Percentiles rank a stretch among this genome's conserved stretches.
Evolutionary conservation across 2,888 invertebrate species (phyloP).

Genomic region (Congeria kusceri): DNA sequence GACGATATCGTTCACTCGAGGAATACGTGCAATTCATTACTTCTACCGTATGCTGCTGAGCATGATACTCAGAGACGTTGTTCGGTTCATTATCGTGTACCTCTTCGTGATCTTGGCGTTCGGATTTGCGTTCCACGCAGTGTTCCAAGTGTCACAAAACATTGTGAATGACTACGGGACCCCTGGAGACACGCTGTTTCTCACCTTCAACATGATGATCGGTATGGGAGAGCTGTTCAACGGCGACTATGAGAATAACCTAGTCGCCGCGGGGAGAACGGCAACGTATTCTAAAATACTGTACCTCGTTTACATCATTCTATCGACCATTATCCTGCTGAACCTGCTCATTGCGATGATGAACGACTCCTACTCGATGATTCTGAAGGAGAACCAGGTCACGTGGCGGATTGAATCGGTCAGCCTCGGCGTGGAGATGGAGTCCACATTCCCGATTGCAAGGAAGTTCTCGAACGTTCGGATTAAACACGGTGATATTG

Average conservation of each 20-base stretch:
- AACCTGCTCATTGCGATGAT: constrained; percentile 83
- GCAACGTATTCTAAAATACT: constrained; percentile 72
- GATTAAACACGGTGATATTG: constrained; percentile 40
- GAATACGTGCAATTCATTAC: constrained; percentile 81
- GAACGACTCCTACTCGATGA: constrained; percentile 80
- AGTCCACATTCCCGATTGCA: constrained; percentile 69
- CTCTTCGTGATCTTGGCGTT: constrained; percentile 82
- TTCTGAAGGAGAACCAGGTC: constrained; percentile 74
- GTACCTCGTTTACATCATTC: constrained; percentile 81
- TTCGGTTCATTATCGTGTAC: constrained; percentile 82
- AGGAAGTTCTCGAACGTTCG: constrained; percentile 39
- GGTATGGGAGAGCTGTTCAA: constrained; percentile 81
- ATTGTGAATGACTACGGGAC: constrained; percentile 67
- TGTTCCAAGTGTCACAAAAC: constrained; percentile 75
- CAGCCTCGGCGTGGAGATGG: constrained; percentile 79
- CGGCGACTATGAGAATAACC: constrained; percentile 68
- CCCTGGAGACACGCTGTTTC: constrained; percentile 78
- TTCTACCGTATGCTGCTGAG: constrained; percentile 83
- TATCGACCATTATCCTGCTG: constrained; percentile 78
- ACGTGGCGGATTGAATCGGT: constrained; percentile 83
- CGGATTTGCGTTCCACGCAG: constrained; percentile 80
- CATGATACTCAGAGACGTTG: constrained; percentile 82
- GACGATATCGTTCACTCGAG: constrained; percentile 82
- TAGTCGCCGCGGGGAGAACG: constrained; percentile 66
- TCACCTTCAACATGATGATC: constrained; percentile 83